Base-by-base conservation (phyloP, 2,888 invertebrate species). In the Tridacna gigas region DNA sequence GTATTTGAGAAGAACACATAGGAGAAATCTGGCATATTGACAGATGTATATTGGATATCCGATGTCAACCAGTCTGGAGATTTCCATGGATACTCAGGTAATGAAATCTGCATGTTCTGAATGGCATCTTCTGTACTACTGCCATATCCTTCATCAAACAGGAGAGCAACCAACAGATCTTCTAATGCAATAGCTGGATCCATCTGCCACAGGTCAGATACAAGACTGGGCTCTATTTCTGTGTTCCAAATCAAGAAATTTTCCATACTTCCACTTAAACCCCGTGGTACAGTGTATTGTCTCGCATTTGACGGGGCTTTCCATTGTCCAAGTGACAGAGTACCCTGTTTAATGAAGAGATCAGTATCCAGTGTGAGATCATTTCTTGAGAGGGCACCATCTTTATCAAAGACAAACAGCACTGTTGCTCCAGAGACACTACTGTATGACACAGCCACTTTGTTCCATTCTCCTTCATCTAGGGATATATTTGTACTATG, bases 101-200 rank as follows among this genome's bases (percentile, higher is more conserved):
- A 69, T 25, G 77, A 25, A 9, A 90, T 78, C 18, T 71, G 63
- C 26, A 77, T 63, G 18, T 74, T 84, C 9, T 45, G 63, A 20
- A 84, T 71, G n/a, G 73, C 45, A 28, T 85, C 82, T 22, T 26
- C 47, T 13, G 90, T 78, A n/a, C 13, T 69, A 11, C 61, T 37
- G 0, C 91, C 91, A 76, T 85, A 73, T 11, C 91, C 91, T 83
- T 91, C 91, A 82, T 91, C 88, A 84, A 91, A 91, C 20, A 79
- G 77, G 82, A 90, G 89, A 7, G 82, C 82, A 18, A 79, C 82
- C 22, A 77, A 73, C 20, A 91, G 80, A 0, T 84, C 78, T 51
- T 80, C 78, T 26, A 84, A 78, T 0, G 89, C 88, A 47, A 88
- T 60, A 18, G 76, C 66, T 22, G 91, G 90, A 61, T 89, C 82